Conservation (phyloP, 1,140 invertebrate species). For the Drosophila nebulosa region DNA sequence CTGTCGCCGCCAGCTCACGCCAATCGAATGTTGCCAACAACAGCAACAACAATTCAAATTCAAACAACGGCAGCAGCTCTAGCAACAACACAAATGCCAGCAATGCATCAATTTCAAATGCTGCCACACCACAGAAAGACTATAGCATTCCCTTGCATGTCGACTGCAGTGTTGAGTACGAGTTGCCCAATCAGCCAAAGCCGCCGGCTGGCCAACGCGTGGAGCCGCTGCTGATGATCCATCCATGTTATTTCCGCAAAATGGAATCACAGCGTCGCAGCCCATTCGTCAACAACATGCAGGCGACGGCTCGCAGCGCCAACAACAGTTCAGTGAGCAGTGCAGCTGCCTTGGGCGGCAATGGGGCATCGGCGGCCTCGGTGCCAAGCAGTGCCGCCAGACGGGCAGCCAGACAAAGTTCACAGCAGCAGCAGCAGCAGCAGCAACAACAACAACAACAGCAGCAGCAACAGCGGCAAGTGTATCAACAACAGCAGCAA, state of each 20-base stretch:
- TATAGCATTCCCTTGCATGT: constrained; percentile 90
- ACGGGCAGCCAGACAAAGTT: constrained; percentile 42
- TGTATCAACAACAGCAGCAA: constrained; percentile 58
- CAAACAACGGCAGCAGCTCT: constrained; percentile 24
- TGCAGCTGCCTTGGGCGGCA: constrained; percentile 49
- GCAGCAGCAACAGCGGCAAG: constrained; percentile 48
- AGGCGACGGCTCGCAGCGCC: constrained; percentile 68
- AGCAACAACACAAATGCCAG: constrained; percentile 45
- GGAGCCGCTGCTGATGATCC: constrained; percentile 91
- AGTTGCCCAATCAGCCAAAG: constrained; percentile 90
- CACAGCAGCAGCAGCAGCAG: constrained; percentile 58
- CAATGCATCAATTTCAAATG: constrained; percentile 24
- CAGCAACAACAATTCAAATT: constrained; percentile 29
- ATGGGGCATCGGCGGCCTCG: constrained; percentile 38
- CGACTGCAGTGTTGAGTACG: constrained; percentile 92
- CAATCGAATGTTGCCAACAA: constrained; percentile 37
- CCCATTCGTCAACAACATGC: constrained; percentile 88
- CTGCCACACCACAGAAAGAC: constrained; percentile 82
- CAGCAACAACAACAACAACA: constrained; percentile 58
- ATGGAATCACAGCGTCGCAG: constrained; percentile 88
- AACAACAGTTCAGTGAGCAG: constrained; percentile 57
- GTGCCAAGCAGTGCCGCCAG: constrained; percentile 51
- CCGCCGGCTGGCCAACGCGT: constrained; percentile 88
- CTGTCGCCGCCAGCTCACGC: constrained; percentile 50
- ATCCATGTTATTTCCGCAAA: constrained; percentile 91